phyloP scores from a whole-genome alignment of 2,113 vertebrate genomes.

The Lepus timidus region DNA sequence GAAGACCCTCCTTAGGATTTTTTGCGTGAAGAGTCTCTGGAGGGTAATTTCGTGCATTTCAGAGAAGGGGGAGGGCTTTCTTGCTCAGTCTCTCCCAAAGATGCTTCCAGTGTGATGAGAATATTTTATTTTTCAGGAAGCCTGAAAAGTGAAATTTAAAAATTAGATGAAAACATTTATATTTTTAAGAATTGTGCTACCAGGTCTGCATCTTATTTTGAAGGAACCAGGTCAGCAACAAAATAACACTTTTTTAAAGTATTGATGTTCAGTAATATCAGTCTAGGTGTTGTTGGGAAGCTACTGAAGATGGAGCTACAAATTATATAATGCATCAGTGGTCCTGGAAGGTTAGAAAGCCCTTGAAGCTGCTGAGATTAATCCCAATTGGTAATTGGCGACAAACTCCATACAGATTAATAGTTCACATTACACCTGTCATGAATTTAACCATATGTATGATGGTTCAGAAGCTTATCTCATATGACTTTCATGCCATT shows the following conservation, averaged over 20 bases:
- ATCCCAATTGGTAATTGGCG: slow-evolving; percentile 72
- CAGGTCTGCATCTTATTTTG: neutral
- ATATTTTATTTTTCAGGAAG: neutral
- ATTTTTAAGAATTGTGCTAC: slow-evolving; percentile 13
- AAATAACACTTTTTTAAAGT: slow-evolving; percentile 42
- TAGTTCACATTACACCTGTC: slow-evolving; percentile 71
- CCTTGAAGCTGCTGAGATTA: slow-evolving; percentile 75
- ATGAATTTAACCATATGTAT: slow-evolving; percentile 17
- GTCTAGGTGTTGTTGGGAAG: neutral
- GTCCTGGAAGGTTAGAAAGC: slow-evolving; percentile 64
- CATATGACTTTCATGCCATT: neutral
- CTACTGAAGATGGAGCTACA: slow-evolving; percentile 39
- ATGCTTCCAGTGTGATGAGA: neutral
- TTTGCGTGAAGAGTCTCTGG: neutral
- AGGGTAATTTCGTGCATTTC: neutral
- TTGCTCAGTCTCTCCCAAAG: neutral
- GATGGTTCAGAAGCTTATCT: slow-evolving; percentile 52
- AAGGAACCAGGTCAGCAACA: neutral
- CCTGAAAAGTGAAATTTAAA: neutral
- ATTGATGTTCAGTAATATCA: slow-evolving; percentile 44
- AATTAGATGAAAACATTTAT: neutral
- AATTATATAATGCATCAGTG: slow-evolving; percentile 57
- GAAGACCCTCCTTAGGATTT: neutral
- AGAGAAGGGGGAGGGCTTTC: neutral
- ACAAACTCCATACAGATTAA: slow-evolving; percentile 76